Evolutionary conservation across 2,113 vertebrate genomes (phyloP), one percentile per base, ranked within the genome.

Genomic region (Ciconia stormi): DNA sequence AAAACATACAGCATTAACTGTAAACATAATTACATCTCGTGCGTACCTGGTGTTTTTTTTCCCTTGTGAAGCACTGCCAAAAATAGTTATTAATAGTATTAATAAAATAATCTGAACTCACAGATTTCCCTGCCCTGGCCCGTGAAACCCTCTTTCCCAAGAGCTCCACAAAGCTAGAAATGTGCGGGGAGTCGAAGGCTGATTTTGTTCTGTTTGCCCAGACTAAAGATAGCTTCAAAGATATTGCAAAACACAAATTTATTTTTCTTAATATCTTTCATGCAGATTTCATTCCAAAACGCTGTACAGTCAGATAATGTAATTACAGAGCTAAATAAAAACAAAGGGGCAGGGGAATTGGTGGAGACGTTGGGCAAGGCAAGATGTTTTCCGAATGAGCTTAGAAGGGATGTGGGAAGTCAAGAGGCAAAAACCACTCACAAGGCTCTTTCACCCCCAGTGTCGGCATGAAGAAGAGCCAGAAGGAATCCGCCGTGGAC

Each of bases 261-360:
- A 20, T 89, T 90, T 91, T 85, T 65, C 89, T 67, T 79, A 59
- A 50, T 92, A 86, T 93, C 79, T 79, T 87, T 46, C 69, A 63
- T 72, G 87, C 44, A 90, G 86, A 95, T 95, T 96, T 89, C 40
- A n/a, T 87, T 91, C 73, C 77, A 65, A 92, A 84, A 73, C 0
- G 1, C 83, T 56, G 53, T 23, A 16, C 2, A 8, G 70, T 70
- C 71, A 59, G 92, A 84, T 93, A 92, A 87, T 40, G 72, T 59
- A 66, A 89, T 95, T 92, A 87, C 65, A 67, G 77, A 76, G 83
- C 92, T 92, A 84, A 95, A 92, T 74, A 87, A 79, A 93, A 97
- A 76, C 81, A 89, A 79, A 74, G 83, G 80, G 79, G 67, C 79
- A 53, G 67, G 79, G 90, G 83, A 79, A 89, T 27, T 87, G 72